Percentiles rank a stretch among this genome's conserved stretches.
Evolutionary conservation across 2,113 vertebrate species (phyloP).

Genomic region (Prionailurus viverrinus): DNA sequence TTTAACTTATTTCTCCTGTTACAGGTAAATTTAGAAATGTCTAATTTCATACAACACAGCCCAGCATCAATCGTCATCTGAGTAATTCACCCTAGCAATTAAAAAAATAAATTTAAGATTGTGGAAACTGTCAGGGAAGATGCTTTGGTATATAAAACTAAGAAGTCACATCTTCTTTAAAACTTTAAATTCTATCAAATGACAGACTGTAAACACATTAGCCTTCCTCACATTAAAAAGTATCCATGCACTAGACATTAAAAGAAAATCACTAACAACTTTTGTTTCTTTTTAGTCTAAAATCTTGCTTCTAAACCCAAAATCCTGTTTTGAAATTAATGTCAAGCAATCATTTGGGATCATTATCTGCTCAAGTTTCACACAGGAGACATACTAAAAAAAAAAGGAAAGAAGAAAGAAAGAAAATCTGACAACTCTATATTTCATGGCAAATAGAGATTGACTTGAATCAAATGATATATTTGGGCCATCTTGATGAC

Average conservation of each 20-base stretch:
- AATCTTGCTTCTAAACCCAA: slow-evolving; percentile 11
- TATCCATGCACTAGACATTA: not conserved
- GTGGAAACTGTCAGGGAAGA: slow-evolving; percentile 57
- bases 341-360: slow-evolving; percentile 14
- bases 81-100: slow-evolving; percentile 43
- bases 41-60: slow-evolving; percentile 49
- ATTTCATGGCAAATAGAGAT: slow-evolving; percentile 57
- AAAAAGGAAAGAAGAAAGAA: not conserved
- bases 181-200: slow-evolving; percentile 4
- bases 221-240: not conserved
- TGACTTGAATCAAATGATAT: slow-evolving; percentile 72
- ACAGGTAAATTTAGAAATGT: slow-evolving; percentile 53
- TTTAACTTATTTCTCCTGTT: slow-evolving; percentile 16
- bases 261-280: slow-evolving; percentile 44
- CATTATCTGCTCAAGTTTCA: slow-evolving; percentile 55
- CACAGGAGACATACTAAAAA: not conserved
- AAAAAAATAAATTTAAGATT: slow-evolving; percentile 58
- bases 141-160: slow-evolving; percentile 24
- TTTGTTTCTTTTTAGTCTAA: not conserved
- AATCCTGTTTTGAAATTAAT: slow-evolving; percentile 45
- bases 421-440: not conserved
- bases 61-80: slow-evolving; percentile 38
- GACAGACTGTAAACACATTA: slow-evolving; percentile 17
- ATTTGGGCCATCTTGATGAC: slow-evolving; percentile 67
- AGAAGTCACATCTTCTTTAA: not conserved